phyloP scores from a whole-genome alignment of 1,140 invertebrate genomes.

The Caenorhabditis inopinata region DNA sequence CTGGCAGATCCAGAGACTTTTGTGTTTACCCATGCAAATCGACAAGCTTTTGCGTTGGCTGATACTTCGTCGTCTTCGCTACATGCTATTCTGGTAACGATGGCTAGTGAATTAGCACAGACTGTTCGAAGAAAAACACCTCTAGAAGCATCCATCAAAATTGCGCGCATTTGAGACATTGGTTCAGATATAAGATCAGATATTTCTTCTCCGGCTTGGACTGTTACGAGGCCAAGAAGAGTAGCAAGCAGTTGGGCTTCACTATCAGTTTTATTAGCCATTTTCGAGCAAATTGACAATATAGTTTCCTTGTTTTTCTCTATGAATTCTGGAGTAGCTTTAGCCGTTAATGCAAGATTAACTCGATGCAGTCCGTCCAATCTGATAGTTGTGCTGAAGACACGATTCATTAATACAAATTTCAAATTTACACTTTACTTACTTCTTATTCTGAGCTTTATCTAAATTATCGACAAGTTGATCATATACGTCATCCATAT shows the following conservation, averaged over 20 bases:
- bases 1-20: slow-evolving; percentile 3
- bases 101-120: background rate
- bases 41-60: background rate
- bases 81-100: background rate
- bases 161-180: slow-evolving; percentile 19
- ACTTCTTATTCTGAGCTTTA: slow-evolving; percentile 42
- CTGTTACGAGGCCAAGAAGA: background rate
- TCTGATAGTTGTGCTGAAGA: slow-evolving; percentile 33
- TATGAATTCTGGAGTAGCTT: slow-evolving; percentile 8
- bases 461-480: slow-evolving; percentile 34
- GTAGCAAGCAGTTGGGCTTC: background rate
- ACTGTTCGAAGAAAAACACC: background rate
- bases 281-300: background rate
- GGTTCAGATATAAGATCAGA: background rate
- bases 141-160: slow-evolving; percentile 8
- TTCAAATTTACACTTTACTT: background rate
- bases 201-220: slow-evolving; percentile 34
- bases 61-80: slow-evolving; percentile 12
- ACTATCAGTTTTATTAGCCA: background rate
- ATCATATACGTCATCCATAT: slow-evolving; percentile 35
- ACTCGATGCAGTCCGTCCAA: slow-evolving; percentile 19
- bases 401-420: background rate
- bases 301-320: slow-evolving; percentile 13
- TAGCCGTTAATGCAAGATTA: slow-evolving; percentile 21
- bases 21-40: background rate